phyloP scores from a whole-genome alignment of 2,888 invertebrate genomes.

The Drosophila anceps region DNA sequence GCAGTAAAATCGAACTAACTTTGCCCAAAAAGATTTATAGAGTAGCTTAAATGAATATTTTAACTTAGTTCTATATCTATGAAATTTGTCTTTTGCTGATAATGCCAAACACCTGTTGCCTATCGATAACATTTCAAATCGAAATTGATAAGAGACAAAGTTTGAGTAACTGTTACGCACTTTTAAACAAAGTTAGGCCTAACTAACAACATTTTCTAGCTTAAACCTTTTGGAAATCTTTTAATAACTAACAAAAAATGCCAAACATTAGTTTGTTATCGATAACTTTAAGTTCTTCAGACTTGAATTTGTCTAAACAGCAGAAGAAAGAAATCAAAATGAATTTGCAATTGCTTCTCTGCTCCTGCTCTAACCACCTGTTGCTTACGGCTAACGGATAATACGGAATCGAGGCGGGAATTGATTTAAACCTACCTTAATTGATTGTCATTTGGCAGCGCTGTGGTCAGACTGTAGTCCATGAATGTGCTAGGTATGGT shows the following conservation, averaged over 20 bases:
- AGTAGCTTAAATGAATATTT: neutral
- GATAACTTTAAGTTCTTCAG: neutral
- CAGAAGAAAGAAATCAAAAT: neutral
- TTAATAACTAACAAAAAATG: neutral
- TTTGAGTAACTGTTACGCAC: neutral
- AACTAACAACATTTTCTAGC: neutral
- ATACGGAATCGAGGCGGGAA: too few species aligned
- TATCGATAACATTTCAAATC: neutral
- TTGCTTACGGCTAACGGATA: neutral
- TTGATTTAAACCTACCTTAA: conserved; percentile 75
- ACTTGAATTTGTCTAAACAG: neutral
- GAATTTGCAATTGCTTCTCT: neutral
- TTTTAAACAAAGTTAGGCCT: neutral
- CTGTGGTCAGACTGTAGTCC: conserved; percentile 83
- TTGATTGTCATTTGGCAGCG: conserved; percentile 85
- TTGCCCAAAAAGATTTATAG: rapidly evolving
- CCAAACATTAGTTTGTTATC: neutral
- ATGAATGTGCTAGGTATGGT: conserved; percentile 83
- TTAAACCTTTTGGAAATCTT: neutral
- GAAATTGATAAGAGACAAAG: neutral
- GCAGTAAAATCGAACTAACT: neutral
- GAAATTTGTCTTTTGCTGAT: neutral
- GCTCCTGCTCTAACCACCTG: neutral
- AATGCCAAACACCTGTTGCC: neutral
- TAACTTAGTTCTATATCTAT: neutral